Evolutionary conservation across 2,797 vertebrate genomes (phyloP), one percentile per base, ranked within the genome.

Genomic region (Microcaecilia unicolor): DNA sequence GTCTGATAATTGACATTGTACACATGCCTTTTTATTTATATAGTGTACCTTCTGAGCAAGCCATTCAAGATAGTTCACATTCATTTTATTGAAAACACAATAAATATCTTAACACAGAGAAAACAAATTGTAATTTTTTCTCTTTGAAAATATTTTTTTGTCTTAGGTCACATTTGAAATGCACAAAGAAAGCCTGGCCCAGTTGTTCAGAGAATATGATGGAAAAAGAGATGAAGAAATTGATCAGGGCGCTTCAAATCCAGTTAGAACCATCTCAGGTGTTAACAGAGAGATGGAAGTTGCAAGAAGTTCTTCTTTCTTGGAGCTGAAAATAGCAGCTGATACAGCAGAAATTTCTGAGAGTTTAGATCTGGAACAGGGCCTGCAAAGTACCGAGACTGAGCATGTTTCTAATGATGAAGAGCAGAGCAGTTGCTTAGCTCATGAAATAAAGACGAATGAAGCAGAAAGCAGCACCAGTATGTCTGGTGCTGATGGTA

Each of bases 131-230:
- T n/a, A n/a, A n/a, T 22, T 23, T 21, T 4, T 7, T 39, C 34
- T 47, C 33, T 10, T 56, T 26, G 54, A 6, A 44, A 27, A 22
- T 28, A 45, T 9, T 70, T 35, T 55, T 3, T 10, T 74, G 34
- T 60, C 69, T 6, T 57, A 99, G 96, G 95, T 98, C 28, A 84
- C 93, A 42, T 98, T 91, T 59, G 96, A 99, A 76, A 85, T 91
- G 59, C 94, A 99, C 78, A 98, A 91, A 55, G 90, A 93, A 34
- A 92, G 64, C 44, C 76, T 98, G 59, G 87, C 91, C 34, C 81
- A 31, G 39, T 80, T 91, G 64, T 96, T 93, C 59, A 78, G 61
- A 12, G 87, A 95, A 43, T 92, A 93, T 70, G 90, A 93, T 58
- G 78, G 49, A 6, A 84, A 77, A 53, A 80, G 47, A 50, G 71